Conservation (phyloP, 2,113 vertebrate species). For the Steatornis caripensis region DNA sequence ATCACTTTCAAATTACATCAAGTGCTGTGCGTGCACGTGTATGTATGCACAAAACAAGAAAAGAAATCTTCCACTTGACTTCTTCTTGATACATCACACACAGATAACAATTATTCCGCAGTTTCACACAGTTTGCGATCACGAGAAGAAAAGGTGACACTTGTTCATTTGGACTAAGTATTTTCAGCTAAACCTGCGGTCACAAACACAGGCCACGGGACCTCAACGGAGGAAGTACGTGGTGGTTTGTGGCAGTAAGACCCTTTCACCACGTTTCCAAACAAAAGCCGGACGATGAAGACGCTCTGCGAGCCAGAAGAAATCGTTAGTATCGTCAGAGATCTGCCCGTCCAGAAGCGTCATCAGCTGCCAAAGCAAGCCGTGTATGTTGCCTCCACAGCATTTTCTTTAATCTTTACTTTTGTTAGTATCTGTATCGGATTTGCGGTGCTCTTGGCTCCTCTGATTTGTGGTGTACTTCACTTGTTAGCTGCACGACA, state of each 20-base stretch:
- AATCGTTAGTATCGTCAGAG: not conserved
- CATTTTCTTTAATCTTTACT: not conserved
- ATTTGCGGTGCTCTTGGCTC: not conserved
- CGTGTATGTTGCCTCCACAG: fast-evolving
- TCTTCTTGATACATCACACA: not conserved
- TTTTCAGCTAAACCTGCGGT: not conserved
- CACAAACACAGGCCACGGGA: not conserved
- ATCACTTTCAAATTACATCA: not conserved
- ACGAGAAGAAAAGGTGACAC: not conserved
- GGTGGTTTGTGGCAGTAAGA: not conserved
- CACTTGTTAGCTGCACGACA: not conserved
- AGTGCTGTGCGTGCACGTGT: not conserved
- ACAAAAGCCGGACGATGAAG: not conserved
- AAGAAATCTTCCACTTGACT: not conserved
- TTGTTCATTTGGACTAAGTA: not conserved
- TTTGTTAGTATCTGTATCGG: not conserved
- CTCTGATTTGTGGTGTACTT: not conserved
- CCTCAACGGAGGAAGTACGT: not conserved
- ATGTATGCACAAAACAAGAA: not conserved
- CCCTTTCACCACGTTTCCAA: not conserved
- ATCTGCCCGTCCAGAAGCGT: too few species aligned
- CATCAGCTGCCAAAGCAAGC: not conserved
- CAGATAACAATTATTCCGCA: not conserved
- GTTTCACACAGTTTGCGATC: not conserved
- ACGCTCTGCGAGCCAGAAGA: not conserved